Evolutionary conservation across 2,888 invertebrate genomes (phyloP).

Genomic region (Melitaea athalia): DNA sequence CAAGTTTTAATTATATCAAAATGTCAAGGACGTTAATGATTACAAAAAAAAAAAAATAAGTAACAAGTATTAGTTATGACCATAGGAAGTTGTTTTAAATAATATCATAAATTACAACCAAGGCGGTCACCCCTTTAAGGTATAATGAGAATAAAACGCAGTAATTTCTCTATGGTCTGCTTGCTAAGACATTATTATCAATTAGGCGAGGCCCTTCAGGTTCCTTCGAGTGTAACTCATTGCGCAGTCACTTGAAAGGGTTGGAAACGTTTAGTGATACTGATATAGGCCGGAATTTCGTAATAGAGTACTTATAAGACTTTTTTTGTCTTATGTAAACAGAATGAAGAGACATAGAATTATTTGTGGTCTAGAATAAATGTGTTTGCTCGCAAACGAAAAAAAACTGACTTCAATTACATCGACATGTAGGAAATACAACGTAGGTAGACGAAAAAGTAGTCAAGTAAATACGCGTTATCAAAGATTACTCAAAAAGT

Average conservation of each 20-base stretch:
- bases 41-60: not conserved
- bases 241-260: slow-evolving; percentile 5
- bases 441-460: no score
- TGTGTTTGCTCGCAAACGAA: no score
- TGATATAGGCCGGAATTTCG: not conserved
- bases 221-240: slow-evolving; percentile 16
- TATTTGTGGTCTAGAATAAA: not conserved
- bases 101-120: slow-evolving; percentile 18
- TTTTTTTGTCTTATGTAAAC: not conserved
- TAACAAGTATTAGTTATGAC: not conserved
- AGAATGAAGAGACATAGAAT: not conserved
- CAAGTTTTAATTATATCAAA: not conserved
- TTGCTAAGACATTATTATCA: slow-evolving; percentile 38
- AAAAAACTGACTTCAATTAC: no score
- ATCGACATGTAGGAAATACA: no score
- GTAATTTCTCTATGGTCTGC: slow-evolving; percentile 33
- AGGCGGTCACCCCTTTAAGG: slow-evolving; percentile 23
- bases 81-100: not conserved
- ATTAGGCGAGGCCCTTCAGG: slow-evolving; percentile 29
- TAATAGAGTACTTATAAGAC: not conserved
- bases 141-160: slow-evolving; percentile 25
- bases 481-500: no score
- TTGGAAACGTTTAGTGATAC: slow-evolving; percentile 14
- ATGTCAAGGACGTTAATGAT: not conserved
- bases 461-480: no score